Base-by-base conservation (phyloP, 2,797 vertebrate genomes). In the Distichodus sexfasciatus region DNA sequence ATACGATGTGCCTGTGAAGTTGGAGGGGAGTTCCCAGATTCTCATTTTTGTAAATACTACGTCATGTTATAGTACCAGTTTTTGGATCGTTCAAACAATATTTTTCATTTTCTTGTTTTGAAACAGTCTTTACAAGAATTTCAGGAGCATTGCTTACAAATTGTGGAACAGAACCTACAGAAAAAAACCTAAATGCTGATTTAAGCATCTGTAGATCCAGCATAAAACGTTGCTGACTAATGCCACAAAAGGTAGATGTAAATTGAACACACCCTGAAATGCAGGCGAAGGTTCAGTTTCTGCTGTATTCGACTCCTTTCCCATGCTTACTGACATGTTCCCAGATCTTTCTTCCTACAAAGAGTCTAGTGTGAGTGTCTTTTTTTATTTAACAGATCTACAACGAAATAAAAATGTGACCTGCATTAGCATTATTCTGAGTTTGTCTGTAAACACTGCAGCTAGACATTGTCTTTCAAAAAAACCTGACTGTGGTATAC, bases 301-400 rank as follows among this genome's bases (percentile, higher is more conserved):
- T 29, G 23, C 36, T 35, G 17, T 17, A 19, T 35, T 66, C 19
- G 23, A 46, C 19, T 71, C 62, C 19, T 76, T 66, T 60, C 21
- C 70, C 70, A 73, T 79, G 29, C n/a, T 61, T 36, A 61, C 6
- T 44, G 17, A 46, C 23, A 7, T 26, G 36, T 59, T 26, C 19
- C 44, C 59, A 51, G 17, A 71, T 43, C 4, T 43, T 14, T 43
- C 0, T 17, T 43, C n/a, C 40, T 43, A 15, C 4, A 11, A 43
- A 43, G n/a, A 43, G 40, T n/a, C 14, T 43, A 5, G 2, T 1
- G 14, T n/a, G 40, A 2, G 11, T 6, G n/a, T n/a, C 17, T 43
- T 43, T 17, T n/a, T 4, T 15, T n/a, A n/a, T n/a, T n/a, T 9
- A 43, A 43, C 40, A n/a, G 40, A 14, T 41, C n/a, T n/a, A n/a